Conservation (phyloP, 2,797 vertebrate species). For the Avahi laniger region DNA sequence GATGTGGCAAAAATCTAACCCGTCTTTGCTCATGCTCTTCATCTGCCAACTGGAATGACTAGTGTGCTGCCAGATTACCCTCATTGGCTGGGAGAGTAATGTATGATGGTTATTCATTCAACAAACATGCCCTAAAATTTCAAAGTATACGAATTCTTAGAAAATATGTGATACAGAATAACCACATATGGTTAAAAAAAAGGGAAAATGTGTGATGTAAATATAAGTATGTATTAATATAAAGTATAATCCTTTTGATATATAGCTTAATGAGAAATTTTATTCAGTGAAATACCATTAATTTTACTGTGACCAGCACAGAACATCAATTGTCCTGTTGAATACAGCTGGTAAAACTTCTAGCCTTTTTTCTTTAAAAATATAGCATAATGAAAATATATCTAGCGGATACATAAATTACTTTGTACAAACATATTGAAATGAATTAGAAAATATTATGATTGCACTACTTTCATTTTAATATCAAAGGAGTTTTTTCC, state of each 20-base stretch:
- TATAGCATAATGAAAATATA: background rate
- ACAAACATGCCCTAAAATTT: background rate
- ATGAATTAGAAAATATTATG: background rate
- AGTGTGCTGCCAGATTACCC: background rate
- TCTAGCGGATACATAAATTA: background rate
- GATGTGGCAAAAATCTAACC: background rate
- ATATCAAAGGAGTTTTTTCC: background rate
- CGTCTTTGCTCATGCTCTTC: background rate
- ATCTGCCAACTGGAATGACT: background rate
- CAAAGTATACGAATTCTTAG: background rate
- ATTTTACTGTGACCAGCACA: background rate
- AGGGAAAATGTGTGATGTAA: background rate
- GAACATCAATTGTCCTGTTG: background rate
- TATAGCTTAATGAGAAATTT: background rate
- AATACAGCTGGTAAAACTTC: background rate
- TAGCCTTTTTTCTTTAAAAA: background rate
- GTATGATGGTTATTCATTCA: background rate
- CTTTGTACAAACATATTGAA: background rate
- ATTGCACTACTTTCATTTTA: conserved; percentile 3
- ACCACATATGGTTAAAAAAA: background rate
- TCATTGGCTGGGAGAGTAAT: background rate
- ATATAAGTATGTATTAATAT: background rate
- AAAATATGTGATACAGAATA: background rate
- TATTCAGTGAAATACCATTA: background rate
- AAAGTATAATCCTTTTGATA: background rate